Evolutionary conservation across 2,113 vertebrate genomes (phyloP), one percentile per base, ranked within the genome.

Genomic region (Toxotes jaculatrix): DNA sequence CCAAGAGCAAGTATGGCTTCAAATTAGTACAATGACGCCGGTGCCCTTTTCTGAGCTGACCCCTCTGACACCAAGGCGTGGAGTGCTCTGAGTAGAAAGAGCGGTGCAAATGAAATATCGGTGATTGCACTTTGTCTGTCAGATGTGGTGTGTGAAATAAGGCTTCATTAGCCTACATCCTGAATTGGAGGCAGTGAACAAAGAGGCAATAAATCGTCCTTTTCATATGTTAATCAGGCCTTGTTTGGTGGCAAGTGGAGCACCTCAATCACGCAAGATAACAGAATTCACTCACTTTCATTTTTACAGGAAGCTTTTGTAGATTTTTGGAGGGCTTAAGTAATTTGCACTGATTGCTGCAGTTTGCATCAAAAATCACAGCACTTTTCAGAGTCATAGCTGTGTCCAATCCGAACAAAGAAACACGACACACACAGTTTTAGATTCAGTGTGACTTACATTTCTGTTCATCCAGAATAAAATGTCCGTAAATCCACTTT

Each of bases 101-200:
- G 64, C 34, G 1, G 51, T 11, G 61, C 77, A 80, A 81, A 79
- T 77, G 40, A 91, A 89, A 88, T 66, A 87, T 81, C 80, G 68
- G 47, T 82, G 63, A 81, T 69, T 88, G 87, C 57, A 65, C 72
- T 85, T 74, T 53, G 59, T 70, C 34, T 86, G 63, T 81, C 73
- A 43, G 68, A 36, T 64, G 77, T 70, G 76, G 63, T 27, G 75
- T 74, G 69, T 56, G 63, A 74, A 77, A 51, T 34, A 62, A 69
- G 64, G 70, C 82, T 79, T 88, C 42, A 82, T 40, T 40, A 40
- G 38, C 38, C 74, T 83, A 68, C 14, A 62, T 55, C 36, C 63
- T 65, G 21, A 55, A 84, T 80, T 27, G 57, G 61, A 14, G 32
- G 27, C 8, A 40, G 40, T 14, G 60, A 56, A 77, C 67, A 65